Base-by-base conservation (phyloP, 2,797 vertebrate genomes). In the Melanotaenia parkinsoni region DNA sequence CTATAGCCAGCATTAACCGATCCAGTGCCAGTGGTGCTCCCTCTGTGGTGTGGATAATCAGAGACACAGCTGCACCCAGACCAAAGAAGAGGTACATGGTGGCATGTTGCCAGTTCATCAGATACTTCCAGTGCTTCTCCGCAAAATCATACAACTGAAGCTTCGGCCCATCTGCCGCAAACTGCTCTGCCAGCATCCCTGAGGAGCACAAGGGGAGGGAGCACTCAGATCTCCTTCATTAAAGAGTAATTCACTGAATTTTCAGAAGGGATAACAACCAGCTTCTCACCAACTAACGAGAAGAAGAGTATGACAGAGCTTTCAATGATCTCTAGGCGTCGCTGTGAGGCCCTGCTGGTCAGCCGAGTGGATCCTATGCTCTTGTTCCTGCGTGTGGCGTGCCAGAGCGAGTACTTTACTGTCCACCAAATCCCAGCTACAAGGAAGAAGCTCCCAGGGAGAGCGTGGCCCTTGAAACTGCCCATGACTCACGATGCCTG, bases 1-100 rank as follows among this genome's bases (percentile, higher is more conserved):
- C 96, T 1, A 97, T 88, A 1, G 95, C 94, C 63, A 99, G 76
- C 94, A 97, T 93, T 84, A 99, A 72, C 67, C 96, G 94, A 76
- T 96, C 95, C 80, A 95, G 86, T 2, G 96, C 95, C 0, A 91
- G 85, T 0, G 98, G 98, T 30, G 95, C 79, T 0, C 81, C 80
- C 0, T 91, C 95, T 11, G 95, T 95, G 79, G 88, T 94, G 1
- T 97, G 94, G 8, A 96, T 86, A 57, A 96, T 84, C 16, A 98
- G 93, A 12, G 95, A 92, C 30, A 95, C 92, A 4, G 95, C 74
- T 0, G 94, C 97, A 0, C 95, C 81, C 79, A 99, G 89, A 38
- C 94, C 95, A 5, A 97, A 97, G 91, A 99, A 99, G 74, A 98
- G 89, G 83, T 99, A 99, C 95, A 99, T 97, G 79, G 96, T 98